Evolutionary conservation across 2,797 vertebrate genomes (phyloP), one percentile per base, ranked within the genome.

Genomic region (Labroides dimidiatus): DNA sequence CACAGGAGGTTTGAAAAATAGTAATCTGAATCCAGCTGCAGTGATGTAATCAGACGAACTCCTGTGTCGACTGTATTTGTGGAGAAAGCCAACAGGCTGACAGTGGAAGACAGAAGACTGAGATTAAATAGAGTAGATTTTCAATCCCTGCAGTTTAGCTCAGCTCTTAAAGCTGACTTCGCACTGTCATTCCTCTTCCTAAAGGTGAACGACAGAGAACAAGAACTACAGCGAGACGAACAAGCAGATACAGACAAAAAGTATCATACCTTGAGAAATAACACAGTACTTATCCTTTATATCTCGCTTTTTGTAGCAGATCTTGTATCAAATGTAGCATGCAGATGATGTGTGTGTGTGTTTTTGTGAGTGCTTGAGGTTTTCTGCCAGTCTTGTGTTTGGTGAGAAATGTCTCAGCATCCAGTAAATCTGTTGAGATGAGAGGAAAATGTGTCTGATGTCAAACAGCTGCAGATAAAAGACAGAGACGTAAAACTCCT

Each of bases 401-500:
- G 55, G 52, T 33, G 68, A 71, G 64, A 59, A 69, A 62, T 54
- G 64, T 55, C 64, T 84, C 52, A 64, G 43, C 30, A 62, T 70
- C 39, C 52, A 43, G 43, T 64, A 51, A 63, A 74, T 81, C 72
- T 75, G 64, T 77, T 80, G 59, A 61, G 61, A 66, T 75, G 69
- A 73, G 52, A 58, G 64, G 11, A 47, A 64, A 78, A 44, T 0
- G 20, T 68, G 72, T 81, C 60, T 72, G 66, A 23, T 12, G 49
- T 71, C 50, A 65, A 51, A 72, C 51, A 69, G 50, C 66, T 63
- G 54, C 57, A 84, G 69, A 80, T n/a, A 1, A 67, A 51, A 41
- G 56, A 47, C 51, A 43, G 66, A 53, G 24, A 59, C 58, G 53
- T 67, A 44, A 57, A 48, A 55, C 47, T 39, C 41, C 66, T 49